Evolutionary conservation across 1,140 invertebrate genomes (phyloP).

Genomic region (Trichonephila clavipes): DNA sequence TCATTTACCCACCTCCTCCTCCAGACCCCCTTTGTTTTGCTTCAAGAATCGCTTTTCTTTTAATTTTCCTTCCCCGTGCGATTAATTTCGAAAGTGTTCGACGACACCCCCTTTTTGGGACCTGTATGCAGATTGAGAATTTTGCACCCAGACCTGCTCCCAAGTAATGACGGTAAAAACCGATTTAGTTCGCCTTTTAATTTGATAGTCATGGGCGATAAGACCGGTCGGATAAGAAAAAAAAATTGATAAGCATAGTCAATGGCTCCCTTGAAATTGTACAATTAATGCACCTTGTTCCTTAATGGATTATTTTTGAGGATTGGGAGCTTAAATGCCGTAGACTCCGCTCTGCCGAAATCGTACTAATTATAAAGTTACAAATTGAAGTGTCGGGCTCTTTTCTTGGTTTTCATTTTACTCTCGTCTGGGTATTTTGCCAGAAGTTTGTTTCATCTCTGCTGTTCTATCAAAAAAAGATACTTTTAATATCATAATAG

Average conservation of each 20-base stretch:
- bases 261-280: conserved; percentile 34
- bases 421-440: neutral
- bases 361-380: conserved; percentile 32
- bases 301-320: conserved; percentile 38
- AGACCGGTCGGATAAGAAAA: neutral
- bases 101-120: conserved; percentile 3
- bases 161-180: neutral
- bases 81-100: conserved; percentile 60
- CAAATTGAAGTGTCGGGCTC: conserved; percentile 4
- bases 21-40: neutral
- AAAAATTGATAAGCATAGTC: conserved; percentile 16
- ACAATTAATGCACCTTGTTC: conserved; percentile 22
- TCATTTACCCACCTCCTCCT: neutral
- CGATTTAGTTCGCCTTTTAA: conserved; percentile 33
- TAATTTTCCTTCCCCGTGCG: conserved; percentile 64
- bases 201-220: conserved; percentile 31
- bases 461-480: neutral
- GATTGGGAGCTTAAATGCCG: neutral
- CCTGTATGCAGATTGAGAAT: neutral
- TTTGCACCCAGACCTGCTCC: neutral
- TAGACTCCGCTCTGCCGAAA: neutral
- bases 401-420: neutral
- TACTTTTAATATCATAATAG: no score
- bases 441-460: neutral
- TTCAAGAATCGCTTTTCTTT: conserved; percentile 39